Conservation (phyloP, 1,140 invertebrate genomes). For the Catajapyx aquilonaris region DNA sequence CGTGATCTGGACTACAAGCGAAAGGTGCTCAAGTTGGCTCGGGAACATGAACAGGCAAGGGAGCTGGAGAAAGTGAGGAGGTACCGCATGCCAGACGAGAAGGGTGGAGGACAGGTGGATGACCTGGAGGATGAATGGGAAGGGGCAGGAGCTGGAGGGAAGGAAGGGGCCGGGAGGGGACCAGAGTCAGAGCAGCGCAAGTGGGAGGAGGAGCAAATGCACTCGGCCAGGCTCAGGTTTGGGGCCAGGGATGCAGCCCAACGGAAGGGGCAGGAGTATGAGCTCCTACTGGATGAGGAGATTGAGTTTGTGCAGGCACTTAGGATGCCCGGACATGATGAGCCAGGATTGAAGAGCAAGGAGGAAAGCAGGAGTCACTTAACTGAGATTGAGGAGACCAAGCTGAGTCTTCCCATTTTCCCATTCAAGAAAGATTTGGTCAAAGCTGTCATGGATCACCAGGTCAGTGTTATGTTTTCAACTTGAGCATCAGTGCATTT, state of each 20-base stretch:
- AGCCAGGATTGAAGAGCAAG: constrained; percentile 11
- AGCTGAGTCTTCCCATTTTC: constrained; percentile 83
- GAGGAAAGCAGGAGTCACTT: constrained; percentile 11
- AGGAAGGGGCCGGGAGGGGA: constrained; percentile 43
- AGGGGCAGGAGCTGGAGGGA: constrained; percentile 73
- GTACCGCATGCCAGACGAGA: constrained; percentile 80
- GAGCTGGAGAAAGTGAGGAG: constrained; percentile 79
- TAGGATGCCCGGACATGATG: constrained; percentile 59
- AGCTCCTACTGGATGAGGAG: constrained; percentile 82
- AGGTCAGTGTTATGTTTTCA: constrained; percentile 28
- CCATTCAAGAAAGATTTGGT: constrained; percentile 79
- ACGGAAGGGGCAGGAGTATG: constrained; percentile 51
- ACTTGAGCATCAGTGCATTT: neutral
- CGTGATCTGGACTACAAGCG: constrained; percentile 76
- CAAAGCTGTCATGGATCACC: constrained; percentile 66
- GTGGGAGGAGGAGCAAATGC: constrained; percentile 97
- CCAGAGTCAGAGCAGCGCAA: constrained; percentile 86
- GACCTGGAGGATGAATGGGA: too few species aligned
- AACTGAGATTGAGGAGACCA: constrained; percentile 44
- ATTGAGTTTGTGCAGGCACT: constrained; percentile 94
- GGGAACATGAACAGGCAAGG: constrained; percentile 84
- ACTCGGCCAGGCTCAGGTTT: constrained; percentile 76
- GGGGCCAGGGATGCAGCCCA: constrained; percentile 72
- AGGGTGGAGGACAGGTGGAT: constrained; percentile 15
- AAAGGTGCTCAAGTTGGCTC: constrained; percentile 69